Evolutionary conservation across 2,888 invertebrate genomes (phyloP).

Genomic region (Agrochola macilenta): DNA sequence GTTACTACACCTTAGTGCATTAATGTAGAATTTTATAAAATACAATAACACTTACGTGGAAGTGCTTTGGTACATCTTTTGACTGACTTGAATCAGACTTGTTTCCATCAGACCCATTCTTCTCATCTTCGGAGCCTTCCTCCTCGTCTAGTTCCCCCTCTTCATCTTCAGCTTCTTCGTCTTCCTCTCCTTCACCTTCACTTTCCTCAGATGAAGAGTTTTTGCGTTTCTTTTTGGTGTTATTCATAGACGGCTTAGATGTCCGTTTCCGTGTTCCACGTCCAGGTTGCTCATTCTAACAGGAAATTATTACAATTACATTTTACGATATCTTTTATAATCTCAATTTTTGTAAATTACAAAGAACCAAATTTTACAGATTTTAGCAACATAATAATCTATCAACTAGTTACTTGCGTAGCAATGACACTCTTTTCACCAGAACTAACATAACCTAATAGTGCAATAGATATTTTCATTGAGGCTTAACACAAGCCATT

Average conservation of each 20-base stretch:
- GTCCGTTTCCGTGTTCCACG: constrained; percentile 83
- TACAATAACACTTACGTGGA: constrained; percentile 85
- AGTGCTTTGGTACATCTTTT: constrained; percentile 90
- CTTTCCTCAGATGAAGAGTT: constrained; percentile 87
- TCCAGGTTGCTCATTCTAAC: constrained; percentile 81
- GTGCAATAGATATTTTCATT: constrained; percentile 13
- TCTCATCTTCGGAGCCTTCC: constrained; percentile 89
- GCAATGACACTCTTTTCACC: neutral
- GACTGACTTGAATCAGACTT: constrained; percentile 90
- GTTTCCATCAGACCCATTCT: constrained; percentile 89
- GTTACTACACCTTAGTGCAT: neutral
- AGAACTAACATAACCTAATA: constrained; percentile 54
- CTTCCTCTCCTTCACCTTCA: constrained; percentile 85
- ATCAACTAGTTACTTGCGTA: neutral
- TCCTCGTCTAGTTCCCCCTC: constrained; percentile 88
- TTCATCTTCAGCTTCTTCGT: constrained; percentile 86
- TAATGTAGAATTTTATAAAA: neutral
- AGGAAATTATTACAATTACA: neutral
- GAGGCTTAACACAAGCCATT: neutral
- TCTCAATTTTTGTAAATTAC: neutral
- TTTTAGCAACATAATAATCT: neutral
- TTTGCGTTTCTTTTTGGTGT: constrained; percentile 88
- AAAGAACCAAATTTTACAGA: neutral
- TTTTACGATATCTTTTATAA: neutral
- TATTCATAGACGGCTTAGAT: constrained; percentile 80